Evolutionary conservation across 2,113 vertebrate species (phyloP).

Genomic region (Pseudopodoces humilis): DNA sequence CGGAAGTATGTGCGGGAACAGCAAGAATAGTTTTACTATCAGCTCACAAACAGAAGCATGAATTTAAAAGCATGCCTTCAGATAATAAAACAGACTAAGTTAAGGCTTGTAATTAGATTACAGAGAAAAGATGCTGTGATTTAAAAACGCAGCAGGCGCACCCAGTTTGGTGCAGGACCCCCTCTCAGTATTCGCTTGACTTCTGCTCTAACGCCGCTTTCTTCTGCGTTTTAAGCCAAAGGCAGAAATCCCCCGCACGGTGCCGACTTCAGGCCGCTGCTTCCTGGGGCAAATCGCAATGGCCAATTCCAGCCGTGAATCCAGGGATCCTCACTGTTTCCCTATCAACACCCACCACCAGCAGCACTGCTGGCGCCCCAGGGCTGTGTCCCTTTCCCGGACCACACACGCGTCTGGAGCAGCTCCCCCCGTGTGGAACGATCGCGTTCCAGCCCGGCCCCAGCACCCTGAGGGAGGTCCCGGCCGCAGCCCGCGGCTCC

Average conservation of each 20-base stretch:
- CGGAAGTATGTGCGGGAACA: neutral
- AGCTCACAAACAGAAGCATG: rapidly evolving
- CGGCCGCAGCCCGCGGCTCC: neutral
- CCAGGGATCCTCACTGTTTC: rapidly evolving
- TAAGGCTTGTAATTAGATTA: neutral
- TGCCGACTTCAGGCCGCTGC: rapidly evolving
- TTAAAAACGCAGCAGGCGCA: rapidly evolving
- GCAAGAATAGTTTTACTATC: neutral
- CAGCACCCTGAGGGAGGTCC: neutral
- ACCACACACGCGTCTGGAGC: neutral
- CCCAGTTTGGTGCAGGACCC: neutral
- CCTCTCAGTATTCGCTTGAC: rapidly evolving
- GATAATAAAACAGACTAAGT: too few species aligned
- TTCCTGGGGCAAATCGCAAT: rapidly evolving
- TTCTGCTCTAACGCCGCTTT: neutral
- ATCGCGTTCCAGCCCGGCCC: neutral
- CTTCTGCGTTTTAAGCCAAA: rapidly evolving
- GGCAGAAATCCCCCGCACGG: rapidly evolving
- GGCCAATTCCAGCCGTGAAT: neutral
- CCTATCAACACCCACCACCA: rapidly evolving
- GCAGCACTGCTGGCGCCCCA: neutral
- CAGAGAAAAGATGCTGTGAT: neutral
- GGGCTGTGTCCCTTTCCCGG: neutral
- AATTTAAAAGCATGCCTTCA: neutral
- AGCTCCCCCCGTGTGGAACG: neutral